Conservation (phyloP, 2,113 vertebrate species). For the Thalassoma bifasciatum region DNA sequence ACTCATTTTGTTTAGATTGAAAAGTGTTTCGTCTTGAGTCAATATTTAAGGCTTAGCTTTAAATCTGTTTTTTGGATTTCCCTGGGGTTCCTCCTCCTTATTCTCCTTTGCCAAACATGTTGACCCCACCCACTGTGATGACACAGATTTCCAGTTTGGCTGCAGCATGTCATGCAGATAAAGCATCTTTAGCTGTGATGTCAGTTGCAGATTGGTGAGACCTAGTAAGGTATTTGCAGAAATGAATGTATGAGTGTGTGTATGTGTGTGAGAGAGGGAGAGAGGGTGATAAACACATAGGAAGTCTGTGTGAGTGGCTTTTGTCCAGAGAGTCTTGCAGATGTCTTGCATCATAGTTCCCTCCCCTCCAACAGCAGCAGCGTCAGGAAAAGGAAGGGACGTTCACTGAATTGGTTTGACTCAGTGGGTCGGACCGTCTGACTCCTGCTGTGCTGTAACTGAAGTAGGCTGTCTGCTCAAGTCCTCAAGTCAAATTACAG, state of each 20-base stretch:
- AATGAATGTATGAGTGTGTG: constrained; percentile 22
- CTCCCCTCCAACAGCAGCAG: constrained; percentile 50
- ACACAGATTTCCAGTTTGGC: constrained; percentile 33
- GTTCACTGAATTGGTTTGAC: constrained; percentile 45
- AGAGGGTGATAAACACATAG: constrained; percentile 20
- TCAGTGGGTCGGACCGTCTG: constrained; percentile 54
- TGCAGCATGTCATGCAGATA: constrained; percentile 20
- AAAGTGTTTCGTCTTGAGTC: background rate
- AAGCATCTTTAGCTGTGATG: constrained; percentile 36
- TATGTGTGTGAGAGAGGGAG: constrained; percentile 10
- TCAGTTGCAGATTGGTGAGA: constrained; percentile 36
- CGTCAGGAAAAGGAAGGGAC: constrained; percentile 54
- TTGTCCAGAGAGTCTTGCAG: constrained; percentile 77
- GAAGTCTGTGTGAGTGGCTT: constrained; percentile 52
- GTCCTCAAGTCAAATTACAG: constrained; percentile 56
- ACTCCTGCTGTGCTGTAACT: constrained; percentile 51
- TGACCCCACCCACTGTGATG: constrained; percentile 10
- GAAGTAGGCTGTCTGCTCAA: constrained; percentile 50
- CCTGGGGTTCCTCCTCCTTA: background rate
- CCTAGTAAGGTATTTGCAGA: constrained; percentile 30
- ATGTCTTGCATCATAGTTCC: constrained; percentile 80
- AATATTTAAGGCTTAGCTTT: background rate
- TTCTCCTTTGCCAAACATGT: background rate
- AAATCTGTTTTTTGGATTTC: constrained; percentile 10
- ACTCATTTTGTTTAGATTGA: background rate